Evolutionary conservation across 1,140 invertebrate genomes (phyloP), one percentile per base, ranked within the genome.

Genomic region (Holotrichia oblita): DNA sequence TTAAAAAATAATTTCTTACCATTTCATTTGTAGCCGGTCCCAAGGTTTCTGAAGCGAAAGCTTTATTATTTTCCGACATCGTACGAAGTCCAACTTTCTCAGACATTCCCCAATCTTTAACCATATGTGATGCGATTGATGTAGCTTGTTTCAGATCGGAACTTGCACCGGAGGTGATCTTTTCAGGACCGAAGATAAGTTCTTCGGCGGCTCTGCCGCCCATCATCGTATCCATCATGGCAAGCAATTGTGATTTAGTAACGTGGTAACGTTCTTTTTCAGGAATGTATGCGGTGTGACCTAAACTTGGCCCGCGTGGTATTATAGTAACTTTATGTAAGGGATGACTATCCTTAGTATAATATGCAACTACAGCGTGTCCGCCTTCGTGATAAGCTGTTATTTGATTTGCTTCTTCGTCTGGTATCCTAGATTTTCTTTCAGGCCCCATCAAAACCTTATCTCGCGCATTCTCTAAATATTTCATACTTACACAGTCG

Each of bases 381-480:
- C 98, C 98, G 8, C 96, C 97, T 89, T 99, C 98, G 86, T 99
- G 98, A 87, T 96, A 99, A 6, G 98, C 98, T 8, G 98, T 99
- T 81, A 98, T 95, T 44, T 90, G 88, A 87, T 99, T 99, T 0
- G 94, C 94, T 86, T 99, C 95, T 84, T 97, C 95, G 84, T 99
- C 97, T 0, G 95, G 94, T 81, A 98, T 92, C 69, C 94, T 91
- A 7, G 93, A 92, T 86, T 97, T 97, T 69, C 96, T 90, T 87
- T 97, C 97, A 3, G 98, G 97, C 0, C 97, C 98, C 96, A 99
- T 98, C 40, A 98, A 87, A 61, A 99, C 94, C 90, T 99, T 99
- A 86, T 99, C 98, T 22, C 95, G 90, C 6, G 98, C 96, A 82
- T 93, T 94, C 87, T 99, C 97, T 44, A 99, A 89, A 86, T 99